These are phyloP conservation scores for Pluvianellus socialis DNA, from an alignment of 2,113 vertebrate genomes.

Conservation along the genomic window DNA sequence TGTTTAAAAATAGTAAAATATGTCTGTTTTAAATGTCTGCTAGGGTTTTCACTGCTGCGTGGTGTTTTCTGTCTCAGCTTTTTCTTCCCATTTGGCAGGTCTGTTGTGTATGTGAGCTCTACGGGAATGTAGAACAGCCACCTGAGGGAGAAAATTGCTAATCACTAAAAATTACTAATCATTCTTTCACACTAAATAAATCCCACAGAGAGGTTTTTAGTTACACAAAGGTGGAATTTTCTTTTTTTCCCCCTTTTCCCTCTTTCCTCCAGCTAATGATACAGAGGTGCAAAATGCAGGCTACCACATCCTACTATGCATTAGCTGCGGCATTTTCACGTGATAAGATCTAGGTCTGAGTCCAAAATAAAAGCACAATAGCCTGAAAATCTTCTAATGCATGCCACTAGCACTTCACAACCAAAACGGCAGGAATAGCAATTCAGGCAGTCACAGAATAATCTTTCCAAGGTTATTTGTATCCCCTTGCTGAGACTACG, in stretches of 20 bases:
- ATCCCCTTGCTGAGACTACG: background rate
- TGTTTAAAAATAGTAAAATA: conserved; percentile 32
- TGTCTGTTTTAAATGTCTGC: background rate
- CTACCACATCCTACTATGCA: conserved; percentile 48
- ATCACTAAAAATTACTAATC: conserved; percentile 78
- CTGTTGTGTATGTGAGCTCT: conserved; percentile 49
- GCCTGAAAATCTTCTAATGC: conserved; percentile 52
- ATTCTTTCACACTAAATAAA: conserved; percentile 75
- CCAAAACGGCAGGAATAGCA: background rate
- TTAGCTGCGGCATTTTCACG: conserved; percentile 43
- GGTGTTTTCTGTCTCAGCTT: conserved; percentile 42
- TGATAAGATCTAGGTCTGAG: conserved; percentile 57
- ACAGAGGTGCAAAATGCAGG: conserved; percentile 62
- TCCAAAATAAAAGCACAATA: conserved; percentile 63
- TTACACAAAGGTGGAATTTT: conserved; percentile 25
- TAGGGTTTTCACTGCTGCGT: conserved; percentile 27
- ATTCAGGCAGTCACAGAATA: background rate
- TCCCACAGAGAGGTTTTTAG: conserved; percentile 70
- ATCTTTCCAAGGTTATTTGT: background rate
- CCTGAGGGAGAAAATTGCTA: conserved; percentile 76
- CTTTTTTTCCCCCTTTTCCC: background rate
- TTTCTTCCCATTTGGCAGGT: conserved; percentile 51
- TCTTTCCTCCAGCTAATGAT: conserved; percentile 56
- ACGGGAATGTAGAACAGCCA: conserved; percentile 73
- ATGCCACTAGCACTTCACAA: background rate